Evolutionary conservation across 2,113 vertebrate species (phyloP), one percentile per base, ranked within the genome.

Genomic region (Lates calcarifer): DNA sequence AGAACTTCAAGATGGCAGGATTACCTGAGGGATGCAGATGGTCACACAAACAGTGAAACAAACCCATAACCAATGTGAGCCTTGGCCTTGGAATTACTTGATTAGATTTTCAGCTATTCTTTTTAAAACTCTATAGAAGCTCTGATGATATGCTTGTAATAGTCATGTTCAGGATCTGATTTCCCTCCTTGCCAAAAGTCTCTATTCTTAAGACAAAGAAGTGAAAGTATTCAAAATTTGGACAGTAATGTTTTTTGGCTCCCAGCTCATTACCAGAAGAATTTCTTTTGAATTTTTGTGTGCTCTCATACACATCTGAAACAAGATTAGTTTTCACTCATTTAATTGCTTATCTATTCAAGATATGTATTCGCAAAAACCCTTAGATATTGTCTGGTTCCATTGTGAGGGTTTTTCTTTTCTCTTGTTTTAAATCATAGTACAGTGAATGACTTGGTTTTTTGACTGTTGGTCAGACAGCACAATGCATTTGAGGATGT

Each of bases 1-100:
- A 63, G 41, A 77, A 35, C 58, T 77, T 77, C 31, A 64, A 70
- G 51, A 77, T 64, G 58, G 49, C 14, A 20, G 49, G 29, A 70
- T 76, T 47, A 20, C n/a, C 72, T 22, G 15, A 37, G 29, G n/a
- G 10, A 43, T 2, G 6, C 53, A 60, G n/a, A 47, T 37, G 68
- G 35, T 35, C 6, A 33, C 24, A 45, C 26, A 60, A 28, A 29
- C 39, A 41, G 26, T 9, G 22, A 61, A 43, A 41, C 47, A 64
- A 56, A 80, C 8, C 6, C 18, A 35, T 24, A 45, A 29, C 41
- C 20, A 11, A 24, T 20, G 28, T 11, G 26, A 26, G 33, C 3
- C 56, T 60, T 18, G 26, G 22, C 15, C 41, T n/a, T 60, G 39
- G 69, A 47, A 13, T 66, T 24, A 24, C 17, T 41, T 47, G 45